Percentiles rank a stretch among this genome's conserved stretches.
phyloP scores from a whole-genome alignment of 2,888 invertebrate species.

The Rhagonycha lutea region DNA sequence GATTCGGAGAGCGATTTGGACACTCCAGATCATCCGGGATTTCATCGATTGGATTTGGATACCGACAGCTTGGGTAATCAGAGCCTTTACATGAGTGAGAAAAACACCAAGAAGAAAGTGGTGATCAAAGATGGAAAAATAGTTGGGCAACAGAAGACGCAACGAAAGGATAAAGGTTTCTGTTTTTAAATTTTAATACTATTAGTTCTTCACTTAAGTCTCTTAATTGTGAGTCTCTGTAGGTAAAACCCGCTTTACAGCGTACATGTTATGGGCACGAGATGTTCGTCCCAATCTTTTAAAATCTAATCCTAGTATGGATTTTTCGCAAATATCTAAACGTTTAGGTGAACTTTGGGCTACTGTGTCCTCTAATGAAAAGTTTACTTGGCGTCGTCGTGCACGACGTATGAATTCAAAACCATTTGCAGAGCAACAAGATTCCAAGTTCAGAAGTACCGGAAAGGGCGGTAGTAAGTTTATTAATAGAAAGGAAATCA shows the following conservation, averaged over 20 bases:
- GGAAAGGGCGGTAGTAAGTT: conserved; percentile 49
- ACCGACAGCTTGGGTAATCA: conserved; percentile 53
- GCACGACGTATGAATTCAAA: conserved; percentile 65
- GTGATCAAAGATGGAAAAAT: conserved; percentile 70
- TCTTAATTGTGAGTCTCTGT: conserved; percentile 21
- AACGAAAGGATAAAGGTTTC: conserved; percentile 59
- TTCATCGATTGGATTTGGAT: conserved; percentile 58
- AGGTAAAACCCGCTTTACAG: conserved; percentile 78
- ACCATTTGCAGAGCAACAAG: conserved; percentile 35
- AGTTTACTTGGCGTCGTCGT: conserved; percentile 79
- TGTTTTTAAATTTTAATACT: conserved; percentile 5
- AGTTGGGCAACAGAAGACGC: conserved; percentile 73
- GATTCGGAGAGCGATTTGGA: conserved; percentile 42
- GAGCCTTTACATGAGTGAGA: conserved; percentile 78
- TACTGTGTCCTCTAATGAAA: conserved; percentile 69
- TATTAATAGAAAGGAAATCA: conserved; percentile 51
- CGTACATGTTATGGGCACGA: conserved; percentile 91
- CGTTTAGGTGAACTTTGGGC: conserved; percentile 89
- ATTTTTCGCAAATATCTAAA: conserved; percentile 83
- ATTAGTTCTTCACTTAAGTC: conserved; percentile 4
- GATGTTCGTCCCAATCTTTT: conserved; percentile 77
- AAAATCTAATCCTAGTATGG: conserved; percentile 74
- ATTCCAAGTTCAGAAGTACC: conserved; percentile 23
- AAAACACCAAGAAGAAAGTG: conserved; percentile 74
- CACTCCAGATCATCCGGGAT: conserved; percentile 53